phyloP scores from a whole-genome alignment of 1,140 invertebrate species.

The Wiebesia pumilae region DNA sequence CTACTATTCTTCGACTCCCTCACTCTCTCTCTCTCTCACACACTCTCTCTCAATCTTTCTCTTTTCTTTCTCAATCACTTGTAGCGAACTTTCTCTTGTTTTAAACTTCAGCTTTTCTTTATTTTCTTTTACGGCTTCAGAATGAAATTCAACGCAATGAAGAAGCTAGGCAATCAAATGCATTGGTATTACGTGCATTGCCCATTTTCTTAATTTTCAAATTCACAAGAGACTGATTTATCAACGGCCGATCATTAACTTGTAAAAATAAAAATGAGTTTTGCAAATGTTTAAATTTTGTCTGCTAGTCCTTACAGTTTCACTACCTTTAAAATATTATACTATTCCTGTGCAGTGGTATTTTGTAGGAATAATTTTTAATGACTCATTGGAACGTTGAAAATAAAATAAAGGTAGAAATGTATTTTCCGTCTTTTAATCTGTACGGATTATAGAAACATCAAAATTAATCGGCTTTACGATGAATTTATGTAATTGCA shows the following conservation, averaged over 20 bases:
- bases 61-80: slow-evolving; percentile 26
- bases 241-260: slow-evolving; percentile 25
- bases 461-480: too few relatives aligned
- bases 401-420: too few relatives aligned
- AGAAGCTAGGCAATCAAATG: slow-evolving; percentile 46
- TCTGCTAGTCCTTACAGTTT: background rate
- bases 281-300: background rate
- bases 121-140: slow-evolving; percentile 46
- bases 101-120: slow-evolving; percentile 20
- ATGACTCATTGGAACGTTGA: too few relatives aligned
- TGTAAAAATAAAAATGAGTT: slow-evolving; percentile 12
- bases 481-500: too few relatives aligned
- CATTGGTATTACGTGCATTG: slow-evolving; percentile 45
- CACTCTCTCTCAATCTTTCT: slow-evolving; percentile 18
- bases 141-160: slow-evolving; percentile 45
- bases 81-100: slow-evolving; percentile 25
- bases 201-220: slow-evolving; percentile 47
- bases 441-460: too few relatives aligned
- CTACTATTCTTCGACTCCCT: slow-evolving; percentile 19
- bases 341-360: background rate
- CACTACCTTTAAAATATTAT: background rate
- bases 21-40: slow-evolving; percentile 24
- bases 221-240: slow-evolving; percentile 36
- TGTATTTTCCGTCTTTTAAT: too few relatives aligned
- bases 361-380: background rate